Base-by-base conservation (phyloP, 2,113 vertebrate genomes). In the Chloropsis cyanopogon region DNA sequence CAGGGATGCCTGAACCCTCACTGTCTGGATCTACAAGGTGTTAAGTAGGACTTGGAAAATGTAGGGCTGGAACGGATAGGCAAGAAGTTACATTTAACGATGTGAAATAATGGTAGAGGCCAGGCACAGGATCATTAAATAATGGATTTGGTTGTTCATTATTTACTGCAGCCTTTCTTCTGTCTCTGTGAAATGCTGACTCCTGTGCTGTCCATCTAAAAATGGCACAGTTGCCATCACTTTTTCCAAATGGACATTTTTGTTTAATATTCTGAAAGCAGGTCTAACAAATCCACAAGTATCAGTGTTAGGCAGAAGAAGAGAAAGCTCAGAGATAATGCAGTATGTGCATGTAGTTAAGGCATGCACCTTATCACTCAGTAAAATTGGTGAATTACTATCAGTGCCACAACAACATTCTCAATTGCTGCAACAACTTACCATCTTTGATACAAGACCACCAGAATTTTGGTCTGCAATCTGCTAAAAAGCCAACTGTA, bases 401-500 rank as follows among this genome's bases (percentile, higher is more conserved):
- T 93, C 79, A 81, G 49, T 26, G 72, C 82, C 10, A 3, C 64
- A 37, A 33, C 80, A 92, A 64, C 25, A 9, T 49, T 71, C 76
- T 20, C 49, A 68, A 68, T 92, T 92, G 37, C 53, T 76, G 64
- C 22, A 52, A 53, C 71, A 72, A 35, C n/a, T 75, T 46, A 22
- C 2, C 1, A 42, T 59, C 84, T 85, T 65, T 73, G 63, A 59
- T 52, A 86, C 21, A 39, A 73, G 68, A 66, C 52, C 59, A 75
- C 46, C 50, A 73, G 79, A 80, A 70, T 70, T 86, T 90, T 63
- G 72, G 59, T 18, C 60, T 88, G 29, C 35, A 42, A 86, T 96
- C 85, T 95, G 90, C 95, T 91, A 81, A 88, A 75, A 93, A 90
- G 59, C 37, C 79, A 93, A 88, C 79, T 64, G 70, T 64, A 70